Base-by-base conservation (phyloP, 2,113 vertebrate genomes). In the Chaetura pelagica region DNA sequence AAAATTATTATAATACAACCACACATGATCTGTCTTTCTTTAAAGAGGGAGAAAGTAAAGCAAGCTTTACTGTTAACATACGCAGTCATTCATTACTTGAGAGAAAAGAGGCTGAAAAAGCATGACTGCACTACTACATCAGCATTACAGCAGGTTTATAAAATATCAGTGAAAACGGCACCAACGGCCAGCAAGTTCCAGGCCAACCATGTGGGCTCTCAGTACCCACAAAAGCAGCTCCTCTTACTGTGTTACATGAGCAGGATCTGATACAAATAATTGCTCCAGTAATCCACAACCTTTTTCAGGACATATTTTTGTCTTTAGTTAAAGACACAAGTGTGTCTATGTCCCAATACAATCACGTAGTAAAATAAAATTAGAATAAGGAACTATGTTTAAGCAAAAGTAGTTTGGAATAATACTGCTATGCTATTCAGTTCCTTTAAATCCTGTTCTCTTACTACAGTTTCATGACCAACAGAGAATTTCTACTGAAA, bases 1-100 rank as follows among this genome's bases (percentile, higher is more conserved):
- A 95, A 91, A 88, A 67, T 71, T 85, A 95, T 68, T 90, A 58
- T 73, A 92, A 87, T 87, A 91, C 72, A 95, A 89, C 55, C 63
- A 91, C 57, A 55, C 12, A 63, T 2, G 1, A 84, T 24, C 54
- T 63, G 52, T 0, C 1, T 46, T 74, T 82, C 69, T 91, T 77
- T 66, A 46, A 87, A 69, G 24, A 82, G 46, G 66, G 17, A 72
- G 34, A 11, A 67, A 84, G 44, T 15, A 86, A 94, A 92, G 51
- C 17, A 63, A 61, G 22, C 46, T 92, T 68, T 88, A 58, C 57
- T 82, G 55, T 57, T 68, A 73, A 66, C 35, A 34, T 1, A 6
- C 78, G 29, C 55, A 72, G 46, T 68, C 59, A 75, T n/a, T 79
- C 71, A 71, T 12, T 12, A 58, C 66, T 79, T 81, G 42, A 72